Base-by-base conservation (phyloP, 2,113 vertebrate genomes). In the Melanostigma gelatinosum region DNA sequence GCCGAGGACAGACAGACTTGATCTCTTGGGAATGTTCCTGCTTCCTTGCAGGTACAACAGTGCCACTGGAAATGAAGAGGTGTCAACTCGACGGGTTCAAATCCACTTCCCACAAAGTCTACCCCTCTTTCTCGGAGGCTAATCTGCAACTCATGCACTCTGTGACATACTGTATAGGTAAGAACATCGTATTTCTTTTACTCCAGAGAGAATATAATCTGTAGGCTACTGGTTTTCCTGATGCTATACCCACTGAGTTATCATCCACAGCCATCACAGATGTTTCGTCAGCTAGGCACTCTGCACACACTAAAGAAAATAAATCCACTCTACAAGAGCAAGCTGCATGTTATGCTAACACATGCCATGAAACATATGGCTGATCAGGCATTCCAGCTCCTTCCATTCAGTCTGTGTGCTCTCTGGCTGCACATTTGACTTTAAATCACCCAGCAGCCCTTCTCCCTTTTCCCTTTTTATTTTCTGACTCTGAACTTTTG, bases 401-500 rank as follows among this genome's bases (percentile, higher is more conserved):
- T 76, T 48, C 83, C 61, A 3, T 72, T 80, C 70, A 69, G 77
- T 83, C 72, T 77, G 46, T 22, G 27, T 42, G 60, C 60, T 79
- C 76, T 69, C 66, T 36, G 27, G 61, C 44, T 34, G 75, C 75
- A 73, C 52, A 24, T 87, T 76, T 87, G 57, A 77, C 80, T 85
- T 75, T 87, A 88, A 88, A 88, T 91, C 88, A 85, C 16, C 36
- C 82, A 46, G 78, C 75, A 79, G 58, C 52, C 63, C 42, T 46
- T 73, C 76, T 82, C 73, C 54, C 72, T 16, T 0, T 46, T 46
- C 78, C 78, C 63, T 40, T 63, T 77, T 81, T 82, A 85, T 83
- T 76, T 76, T 74, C 84, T 57, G 72, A 84, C 83, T 88, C 54
- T 77, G 75, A 82, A 92, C 76, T 89, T 90, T 93, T 18, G 52